These are phyloP conservation scores for Drosophila rhopaloa DNA, from an alignment of 1,140 invertebrate genomes.

Conservation along the genomic window DNA sequence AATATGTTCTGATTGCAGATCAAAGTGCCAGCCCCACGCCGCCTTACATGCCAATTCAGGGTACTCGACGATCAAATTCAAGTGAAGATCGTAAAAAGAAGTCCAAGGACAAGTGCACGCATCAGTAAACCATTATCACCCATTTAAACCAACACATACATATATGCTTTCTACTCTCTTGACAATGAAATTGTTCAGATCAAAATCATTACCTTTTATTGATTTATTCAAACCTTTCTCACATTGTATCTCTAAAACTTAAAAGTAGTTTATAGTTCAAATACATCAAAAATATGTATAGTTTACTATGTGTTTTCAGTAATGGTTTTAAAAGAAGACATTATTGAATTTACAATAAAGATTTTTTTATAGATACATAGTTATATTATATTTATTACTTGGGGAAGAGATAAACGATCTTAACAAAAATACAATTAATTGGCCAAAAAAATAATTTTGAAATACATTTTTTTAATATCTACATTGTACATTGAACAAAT, in stretches of 20 bases:
- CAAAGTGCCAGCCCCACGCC: conserved; percentile 87
- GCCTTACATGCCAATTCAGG: conserved; percentile 92
- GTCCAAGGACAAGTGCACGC: conserved; percentile 85
- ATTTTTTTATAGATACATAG: conserved; percentile 23
- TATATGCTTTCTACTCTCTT: conserved; percentile 38
- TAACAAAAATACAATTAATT: no score
- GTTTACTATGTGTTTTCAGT: conserved; percentile 21
- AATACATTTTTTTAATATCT: no score
- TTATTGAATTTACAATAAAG: conserved; percentile 47
- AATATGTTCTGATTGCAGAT: conserved; percentile 46
- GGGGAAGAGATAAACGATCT: no score
- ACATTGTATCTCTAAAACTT: conserved; percentile 43
- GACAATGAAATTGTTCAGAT: conserved; percentile 76
- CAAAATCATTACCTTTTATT: conserved; percentile 12
- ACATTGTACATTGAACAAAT: no score
- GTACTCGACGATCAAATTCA: conserved; percentile 88
- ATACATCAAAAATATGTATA: conserved; percentile 37
- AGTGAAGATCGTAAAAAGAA: conserved; percentile 86
- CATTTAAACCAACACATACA: conserved; percentile 1
- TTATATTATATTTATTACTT: background rate
- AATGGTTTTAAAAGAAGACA: conserved; percentile 1
- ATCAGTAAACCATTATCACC: conserved; percentile 69
- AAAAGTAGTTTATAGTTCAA: conserved; percentile 42
- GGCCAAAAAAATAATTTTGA: no score
- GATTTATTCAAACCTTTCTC: conserved; percentile 31